phyloP scores from a whole-genome alignment of 2,797 vertebrate species.

The Phoebastria nigripes region DNA sequence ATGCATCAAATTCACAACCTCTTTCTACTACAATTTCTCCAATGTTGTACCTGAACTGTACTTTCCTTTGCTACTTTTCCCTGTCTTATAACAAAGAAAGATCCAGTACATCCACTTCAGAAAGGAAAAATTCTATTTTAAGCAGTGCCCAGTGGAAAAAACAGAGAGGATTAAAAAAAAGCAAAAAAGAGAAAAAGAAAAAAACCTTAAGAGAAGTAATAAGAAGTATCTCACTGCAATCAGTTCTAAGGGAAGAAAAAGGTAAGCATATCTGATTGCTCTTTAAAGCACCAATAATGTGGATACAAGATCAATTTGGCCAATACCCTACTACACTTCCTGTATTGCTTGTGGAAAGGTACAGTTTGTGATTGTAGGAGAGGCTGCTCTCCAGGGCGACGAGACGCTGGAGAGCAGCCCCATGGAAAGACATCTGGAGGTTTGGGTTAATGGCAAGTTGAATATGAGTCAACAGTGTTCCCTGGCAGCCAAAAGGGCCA shows the following conservation, averaged over 20 bases:
- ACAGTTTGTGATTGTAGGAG: not conserved
- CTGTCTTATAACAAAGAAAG: not conserved
- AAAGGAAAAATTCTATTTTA: not conserved
- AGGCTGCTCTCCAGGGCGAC: not conserved
- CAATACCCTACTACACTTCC: not conserved
- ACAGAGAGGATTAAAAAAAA: fast-evolving
- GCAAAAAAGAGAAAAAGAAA: too few relatives aligned
- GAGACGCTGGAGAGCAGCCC: not conserved
- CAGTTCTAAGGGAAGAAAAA: not conserved
- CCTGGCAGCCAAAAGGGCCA: not conserved
- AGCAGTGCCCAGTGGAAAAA: not conserved
- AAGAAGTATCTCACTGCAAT: not conserved
- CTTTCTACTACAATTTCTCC: not conserved
- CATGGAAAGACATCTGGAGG: not conserved
- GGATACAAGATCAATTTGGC: not conserved
- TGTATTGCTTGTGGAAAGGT: not conserved
- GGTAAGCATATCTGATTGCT: not conserved
- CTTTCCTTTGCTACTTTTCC: not conserved
- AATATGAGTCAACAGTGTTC: not conserved
- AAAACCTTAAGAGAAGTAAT: not conserved
- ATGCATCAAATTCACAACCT: not conserved
- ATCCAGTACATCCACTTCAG: not conserved
- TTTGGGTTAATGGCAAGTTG: not conserved
- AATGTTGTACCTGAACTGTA: not conserved
- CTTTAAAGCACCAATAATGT: not conserved